A percentile compares a stretch with the other conserved stretches of the same genome.
Conservation (phyloP, 2,113 vertebrate genomes). For the Butorides virescens region DNA sequence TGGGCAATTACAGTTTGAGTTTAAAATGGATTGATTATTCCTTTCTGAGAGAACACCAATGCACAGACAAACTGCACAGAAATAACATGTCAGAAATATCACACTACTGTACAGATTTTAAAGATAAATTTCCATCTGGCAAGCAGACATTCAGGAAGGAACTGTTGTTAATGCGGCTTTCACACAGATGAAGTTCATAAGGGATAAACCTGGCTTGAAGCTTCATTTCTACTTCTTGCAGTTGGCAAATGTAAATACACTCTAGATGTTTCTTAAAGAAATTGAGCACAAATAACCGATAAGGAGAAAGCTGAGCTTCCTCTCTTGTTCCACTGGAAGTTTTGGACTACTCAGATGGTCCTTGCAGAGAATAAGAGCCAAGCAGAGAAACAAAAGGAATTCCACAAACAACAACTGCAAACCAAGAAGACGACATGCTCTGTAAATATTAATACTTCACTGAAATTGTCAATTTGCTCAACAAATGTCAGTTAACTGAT, state of each 20-base stretch:
- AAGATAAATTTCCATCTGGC: conserved; percentile 66
- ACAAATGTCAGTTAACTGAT: neutral
- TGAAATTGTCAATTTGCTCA: neutral
- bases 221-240: conserved; percentile 6
- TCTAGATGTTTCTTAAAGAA: neutral
- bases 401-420: neutral
- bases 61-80: neutral
- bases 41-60: neutral
- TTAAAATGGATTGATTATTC: conserved; percentile 30
- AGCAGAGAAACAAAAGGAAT: neutral
- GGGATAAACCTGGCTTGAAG: neutral
- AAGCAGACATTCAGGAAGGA: conserved; percentile 55
- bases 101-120: conserved; percentile 60
- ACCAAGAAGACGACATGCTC: neutral
- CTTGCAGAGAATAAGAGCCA: neutral
- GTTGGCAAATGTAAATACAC: neutral
- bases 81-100: conserved; percentile 54
- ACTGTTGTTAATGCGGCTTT: conserved; percentile 11
- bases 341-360: neutral
- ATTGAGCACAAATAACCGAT: neutral
- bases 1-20: neutral
- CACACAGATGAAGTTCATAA: neutral
- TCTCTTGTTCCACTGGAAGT: neutral
- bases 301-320: neutral
- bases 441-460: neutral